Evolutionary conservation across 2,888 invertebrate genomes (phyloP).

Genomic region (Rapana venosa): DNA sequence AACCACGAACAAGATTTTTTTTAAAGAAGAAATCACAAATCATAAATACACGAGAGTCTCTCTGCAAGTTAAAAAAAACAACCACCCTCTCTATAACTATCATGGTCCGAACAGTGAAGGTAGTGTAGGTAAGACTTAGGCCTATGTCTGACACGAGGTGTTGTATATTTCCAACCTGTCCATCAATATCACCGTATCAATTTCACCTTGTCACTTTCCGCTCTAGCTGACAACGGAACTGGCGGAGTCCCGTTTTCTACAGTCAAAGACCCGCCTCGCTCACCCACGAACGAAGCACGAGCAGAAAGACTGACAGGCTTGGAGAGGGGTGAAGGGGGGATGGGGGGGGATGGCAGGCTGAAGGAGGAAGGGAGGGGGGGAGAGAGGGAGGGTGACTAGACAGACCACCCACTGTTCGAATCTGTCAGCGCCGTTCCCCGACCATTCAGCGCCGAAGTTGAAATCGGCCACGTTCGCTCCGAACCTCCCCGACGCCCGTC

Average conservation of each 20-base stretch:
- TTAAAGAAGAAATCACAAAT: too few species aligned
- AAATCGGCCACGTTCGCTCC: neutral
- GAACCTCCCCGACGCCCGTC: constrained; percentile 30
- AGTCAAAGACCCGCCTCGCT: neutral
- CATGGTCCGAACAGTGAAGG: too few species aligned
- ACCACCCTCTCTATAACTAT: too few species aligned
- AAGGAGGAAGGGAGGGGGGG: neutral
- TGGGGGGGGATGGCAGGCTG: neutral
- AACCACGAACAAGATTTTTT: too few species aligned
- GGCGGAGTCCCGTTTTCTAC: constrained; percentile 3
- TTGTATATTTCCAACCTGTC: neutral
- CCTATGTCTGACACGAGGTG: neutral
- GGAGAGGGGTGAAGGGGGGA: neutral
- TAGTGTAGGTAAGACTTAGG: too few species aligned
- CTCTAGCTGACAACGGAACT: constrained; percentile 14
- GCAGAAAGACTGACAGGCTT: neutral
- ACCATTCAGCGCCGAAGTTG: neutral
- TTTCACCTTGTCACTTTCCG: neutral
- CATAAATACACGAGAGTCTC: too few species aligned
- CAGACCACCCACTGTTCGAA: constrained; percentile 42
- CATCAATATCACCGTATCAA: neutral
- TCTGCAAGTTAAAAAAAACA: too few species aligned
- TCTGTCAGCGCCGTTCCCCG: neutral
- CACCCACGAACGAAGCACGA: neutral
- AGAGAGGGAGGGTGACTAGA: neutral